A percentile compares a stretch with the other conserved stretches of the same genome.
Conservation (phyloP, 64 coral and sea anemone genomes). For the Stichodactyla mertensii region DNA sequence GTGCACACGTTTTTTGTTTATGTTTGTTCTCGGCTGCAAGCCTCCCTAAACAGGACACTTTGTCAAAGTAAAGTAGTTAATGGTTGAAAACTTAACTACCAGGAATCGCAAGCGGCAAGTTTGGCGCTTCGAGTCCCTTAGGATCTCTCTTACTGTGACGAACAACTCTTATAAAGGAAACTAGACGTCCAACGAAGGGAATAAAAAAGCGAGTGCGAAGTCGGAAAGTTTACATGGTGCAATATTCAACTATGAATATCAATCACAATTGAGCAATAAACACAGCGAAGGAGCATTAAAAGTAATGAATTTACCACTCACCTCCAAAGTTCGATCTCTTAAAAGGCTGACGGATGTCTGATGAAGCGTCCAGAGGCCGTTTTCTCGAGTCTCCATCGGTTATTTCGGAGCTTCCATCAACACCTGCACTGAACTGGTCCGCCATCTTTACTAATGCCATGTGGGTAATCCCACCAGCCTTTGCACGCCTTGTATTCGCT, state of each 20-base stretch:
- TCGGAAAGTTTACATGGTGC: not conserved
- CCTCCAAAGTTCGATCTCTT: slow-evolving; percentile 41
- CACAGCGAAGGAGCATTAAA: not conserved
- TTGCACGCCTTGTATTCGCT: slow-evolving; percentile 15
- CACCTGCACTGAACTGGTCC: slow-evolving; percentile 28
- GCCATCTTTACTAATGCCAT: slow-evolving; percentile 26
- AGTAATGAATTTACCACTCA: not conserved
- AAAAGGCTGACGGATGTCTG: slow-evolving; percentile 32
- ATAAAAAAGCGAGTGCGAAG: not conserved
- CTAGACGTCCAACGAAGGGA: not conserved
- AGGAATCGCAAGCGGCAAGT: not conserved
- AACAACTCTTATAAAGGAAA: not conserved
- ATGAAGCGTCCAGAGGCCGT: slow-evolving; percentile 20
- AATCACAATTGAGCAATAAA: slow-evolving; percentile 29
- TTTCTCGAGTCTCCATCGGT: slow-evolving; percentile 26
- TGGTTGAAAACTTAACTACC: not conserved
- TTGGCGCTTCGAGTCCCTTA: not conserved
- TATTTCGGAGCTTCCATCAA: slow-evolving; percentile 23
- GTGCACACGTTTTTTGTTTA: slow-evolving; percentile 17
- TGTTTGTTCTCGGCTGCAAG: not conserved
- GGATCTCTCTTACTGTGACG: not conserved
- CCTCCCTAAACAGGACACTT: slow-evolving; percentile 5
- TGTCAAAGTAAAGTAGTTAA: not conserved
- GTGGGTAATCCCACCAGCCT: slow-evolving; percentile 19
- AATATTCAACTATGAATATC: not conserved